Evolutionary conservation across 2,888 invertebrate genomes (phyloP), one percentile per base, ranked within the genome.

Genomic region (Zele albiditarsus): DNA sequence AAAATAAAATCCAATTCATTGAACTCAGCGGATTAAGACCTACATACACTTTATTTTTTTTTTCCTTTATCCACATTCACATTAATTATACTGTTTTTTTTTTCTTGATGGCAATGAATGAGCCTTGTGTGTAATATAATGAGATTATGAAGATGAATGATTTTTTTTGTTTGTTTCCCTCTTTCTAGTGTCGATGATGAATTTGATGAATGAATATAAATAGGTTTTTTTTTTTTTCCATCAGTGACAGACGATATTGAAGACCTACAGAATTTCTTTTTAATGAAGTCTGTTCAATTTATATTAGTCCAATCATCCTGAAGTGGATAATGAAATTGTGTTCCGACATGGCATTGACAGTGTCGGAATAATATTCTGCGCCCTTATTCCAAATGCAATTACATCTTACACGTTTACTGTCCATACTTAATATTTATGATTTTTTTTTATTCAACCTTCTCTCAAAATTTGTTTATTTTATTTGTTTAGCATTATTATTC

Each of bases 61-160:
- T 63, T 74, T 74, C 28, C 33, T 65, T 57, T 65, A 65, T 72
- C 69, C 74, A 74, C 74, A 74, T 69, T 74, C 74, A 74, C 65
- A 74, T 74, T 74, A 69, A 68, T 68, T 73, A 73, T 73, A 73
- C 31, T 68, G 73, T 62, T 46, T 62, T 68, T 33, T 20, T 53
- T 46, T 46, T 27, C 10, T 16, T 74, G 65, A 69, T 62, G 69
- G 31, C 31, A 63, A 69, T 69, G 49, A 69, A 74, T 70, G 73
- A 60, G 25, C 25, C 42, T 62, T 28, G 8, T 31, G 73, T 73
- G 65, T 57, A 70, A 16, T 70, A 70, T 33, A 46, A 70, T 70
- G 65, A 74, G 25, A 27, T 57, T 33, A 74, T 74, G 53, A 74
- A 46, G 49, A 69, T 60, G 38, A 58, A 23, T 73, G 20, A 66